A percentile compares a stretch with the other conserved stretches of the same genome.
Evolutionary conservation across 1,140 invertebrate genomes (phyloP).

Genomic region (Drosophila albomicans): DNA sequence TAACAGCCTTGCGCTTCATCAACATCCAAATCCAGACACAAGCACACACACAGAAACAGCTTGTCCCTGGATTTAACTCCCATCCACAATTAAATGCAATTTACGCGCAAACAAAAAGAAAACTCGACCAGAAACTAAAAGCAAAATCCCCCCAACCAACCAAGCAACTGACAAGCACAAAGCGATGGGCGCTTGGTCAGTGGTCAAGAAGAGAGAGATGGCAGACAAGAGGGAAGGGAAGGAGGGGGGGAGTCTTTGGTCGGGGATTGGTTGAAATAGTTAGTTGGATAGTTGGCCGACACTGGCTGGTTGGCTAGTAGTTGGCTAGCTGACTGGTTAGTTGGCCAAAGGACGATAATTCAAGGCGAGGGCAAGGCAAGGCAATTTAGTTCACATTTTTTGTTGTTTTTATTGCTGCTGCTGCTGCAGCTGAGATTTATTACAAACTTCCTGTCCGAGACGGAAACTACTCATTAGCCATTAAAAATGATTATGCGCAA

Average conservation of each 20-base stretch:
- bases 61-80: conserved; percentile 12
- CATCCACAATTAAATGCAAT: conserved; percentile 58
- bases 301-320: not conserved
- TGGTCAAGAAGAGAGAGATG: not conserved
- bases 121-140: conserved; percentile 39
- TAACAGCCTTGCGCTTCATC: conserved; percentile 43
- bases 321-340: conserved; percentile 28
- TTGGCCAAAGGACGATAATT: conserved; percentile 53
- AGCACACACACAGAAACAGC: conserved; percentile 1
- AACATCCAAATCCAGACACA: not conserved
- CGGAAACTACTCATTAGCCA: conserved; percentile 83
- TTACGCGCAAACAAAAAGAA: conserved; percentile 45
- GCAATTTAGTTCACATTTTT: conserved; percentile 69
- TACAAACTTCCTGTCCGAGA: conserved; percentile 81
- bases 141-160: conserved; percentile 25
- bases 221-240: not conserved
- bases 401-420: conserved; percentile 24
- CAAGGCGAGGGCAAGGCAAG: conserved; percentile 48
- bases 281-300: conserved; percentile 24
- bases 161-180: conserved; percentile 24
- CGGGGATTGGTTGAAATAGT: conserved; percentile 17
- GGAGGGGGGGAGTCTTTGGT: not conserved
- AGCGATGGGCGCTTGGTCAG: conserved; percentile 24
- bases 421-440: conserved; percentile 59
- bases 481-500: conserved; percentile 84